phyloP scores from a whole-genome alignment of 2,888 invertebrate genomes.

The Chaitophorus viminalis region DNA sequence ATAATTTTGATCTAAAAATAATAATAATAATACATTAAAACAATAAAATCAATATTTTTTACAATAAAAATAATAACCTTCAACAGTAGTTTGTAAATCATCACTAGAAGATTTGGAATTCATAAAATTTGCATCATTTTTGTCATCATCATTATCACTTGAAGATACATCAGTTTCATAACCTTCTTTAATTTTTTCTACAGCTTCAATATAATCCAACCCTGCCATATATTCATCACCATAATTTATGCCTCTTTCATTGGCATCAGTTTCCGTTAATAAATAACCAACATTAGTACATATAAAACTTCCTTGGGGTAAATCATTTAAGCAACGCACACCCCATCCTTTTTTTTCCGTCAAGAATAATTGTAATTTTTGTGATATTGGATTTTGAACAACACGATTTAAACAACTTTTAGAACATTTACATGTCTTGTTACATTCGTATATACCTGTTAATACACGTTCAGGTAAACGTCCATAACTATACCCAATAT shows the following conservation, averaged over 20 bases:
- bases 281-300: slow-evolving; percentile 96
- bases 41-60: background rate
- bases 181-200: slow-evolving; percentile 83
- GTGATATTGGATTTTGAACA: slow-evolving; percentile 89
- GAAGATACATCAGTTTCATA: slow-evolving; percentile 66
- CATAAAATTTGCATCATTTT: slow-evolving; percentile 76
- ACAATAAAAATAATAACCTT: slow-evolving; percentile 16
- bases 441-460: slow-evolving; percentile 97
- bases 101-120: slow-evolving; percentile 1
- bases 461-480: slow-evolving; percentile 84
- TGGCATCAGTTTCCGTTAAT: slow-evolving; percentile 88
- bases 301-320: slow-evolving; percentile 93
- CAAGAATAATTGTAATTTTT: slow-evolving; percentile 93
- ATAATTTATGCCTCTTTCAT: slow-evolving; percentile 83
- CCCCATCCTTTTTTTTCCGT: slow-evolving; percentile 97
- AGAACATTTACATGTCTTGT: slow-evolving; percentile 87
- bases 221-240: slow-evolving; percentile 98
- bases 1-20: slow-evolving; percentile 34
- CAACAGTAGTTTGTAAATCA: background rate
- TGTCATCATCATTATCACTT: slow-evolving; percentile 70
- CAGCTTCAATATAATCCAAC: slow-evolving; percentile 94
- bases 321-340: slow-evolving; percentile 91
- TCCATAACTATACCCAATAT: slow-evolving; percentile 84
- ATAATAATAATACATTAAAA: slow-evolving; percentile 67
- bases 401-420: slow-evolving; percentile 86